Percentiles rank a stretch among this genome's conserved stretches.
Conservation (phyloP, 2,888 invertebrate species). For the Cartodere bifasciata region DNA sequence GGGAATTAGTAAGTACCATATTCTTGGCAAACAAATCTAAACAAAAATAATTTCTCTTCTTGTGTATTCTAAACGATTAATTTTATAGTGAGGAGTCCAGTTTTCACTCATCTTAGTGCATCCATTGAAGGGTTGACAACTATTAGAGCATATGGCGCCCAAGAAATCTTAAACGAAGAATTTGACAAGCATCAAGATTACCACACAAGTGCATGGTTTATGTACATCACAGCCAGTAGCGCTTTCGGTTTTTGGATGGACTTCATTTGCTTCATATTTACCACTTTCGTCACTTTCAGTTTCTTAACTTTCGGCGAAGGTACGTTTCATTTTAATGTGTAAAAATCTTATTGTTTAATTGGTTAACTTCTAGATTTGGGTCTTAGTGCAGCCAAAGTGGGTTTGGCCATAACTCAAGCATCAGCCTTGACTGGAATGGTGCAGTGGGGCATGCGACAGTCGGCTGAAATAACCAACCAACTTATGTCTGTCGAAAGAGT, state of each 20-base stretch:
- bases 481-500: conserved; percentile 76
- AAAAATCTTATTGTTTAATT: neutral
- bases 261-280: conserved; percentile 49
- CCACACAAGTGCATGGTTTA: conserved; percentile 55
- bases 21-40: conserved; percentile 2
- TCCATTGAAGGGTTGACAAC: conserved; percentile 69
- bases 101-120: conserved; percentile 70
- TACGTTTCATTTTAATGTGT: conserved; percentile 20
- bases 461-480: conserved; percentile 68
- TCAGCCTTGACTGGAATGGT: conserved; percentile 47
- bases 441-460: conserved; percentile 72
- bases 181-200: conserved; percentile 45
- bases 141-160: conserved; percentile 62
- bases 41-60: no score
- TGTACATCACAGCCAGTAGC: conserved; percentile 49
- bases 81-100: conserved; percentile 63
- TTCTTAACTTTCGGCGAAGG: conserved; percentile 40
- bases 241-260: conserved; percentile 56
- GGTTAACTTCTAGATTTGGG: conserved; percentile 16
- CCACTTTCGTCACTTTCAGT: conserved; percentile 50
- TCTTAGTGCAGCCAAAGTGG: conserved; percentile 44
- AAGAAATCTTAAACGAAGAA: conserved; percentile 46
- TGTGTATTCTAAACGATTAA: no score
- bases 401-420: conserved; percentile 53
- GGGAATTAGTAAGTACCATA: conserved; percentile 45